phyloP scores from a whole-genome alignment of 2,113 vertebrate genomes.

The Trichechus manatus region DNA sequence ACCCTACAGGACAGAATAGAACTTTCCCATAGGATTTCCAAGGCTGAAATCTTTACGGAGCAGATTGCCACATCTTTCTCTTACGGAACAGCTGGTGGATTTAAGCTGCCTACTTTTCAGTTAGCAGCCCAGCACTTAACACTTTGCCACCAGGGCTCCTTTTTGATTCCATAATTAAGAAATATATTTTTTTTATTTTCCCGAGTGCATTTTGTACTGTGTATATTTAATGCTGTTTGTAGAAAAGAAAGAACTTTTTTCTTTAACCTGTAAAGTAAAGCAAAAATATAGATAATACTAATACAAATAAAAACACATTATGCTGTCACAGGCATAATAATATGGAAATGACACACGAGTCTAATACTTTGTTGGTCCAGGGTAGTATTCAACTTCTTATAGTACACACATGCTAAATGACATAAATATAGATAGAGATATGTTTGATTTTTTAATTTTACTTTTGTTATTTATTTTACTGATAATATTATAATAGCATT shows the following conservation, averaged over 20 bases:
- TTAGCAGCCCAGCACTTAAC: no score
- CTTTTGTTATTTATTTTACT: background rate
- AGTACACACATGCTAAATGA: background rate
- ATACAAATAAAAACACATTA: background rate
- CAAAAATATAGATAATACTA: background rate
- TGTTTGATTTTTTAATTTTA: background rate
- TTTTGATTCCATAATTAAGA: background rate
- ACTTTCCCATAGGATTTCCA: no score
- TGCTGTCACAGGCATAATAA: background rate
- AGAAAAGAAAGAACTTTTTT: conserved; percentile 1
- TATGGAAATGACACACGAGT: background rate
- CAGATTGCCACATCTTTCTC: no score
- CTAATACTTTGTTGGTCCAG: background rate
- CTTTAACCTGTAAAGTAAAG: background rate
- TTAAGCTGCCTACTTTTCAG: no score
- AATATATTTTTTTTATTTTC: conserved; percentile 19
- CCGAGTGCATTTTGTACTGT: background rate
- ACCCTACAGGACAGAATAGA: no score
- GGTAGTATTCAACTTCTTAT: background rate
- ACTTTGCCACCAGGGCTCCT: no score
- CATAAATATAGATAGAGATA: background rate
- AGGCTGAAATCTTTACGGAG: no score
- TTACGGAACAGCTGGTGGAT: no score
- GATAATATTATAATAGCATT: background rate
- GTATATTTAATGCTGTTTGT: background rate